phyloP scores from a whole-genome alignment of 2,113 vertebrate species.

The Fregetta grallaria region DNA sequence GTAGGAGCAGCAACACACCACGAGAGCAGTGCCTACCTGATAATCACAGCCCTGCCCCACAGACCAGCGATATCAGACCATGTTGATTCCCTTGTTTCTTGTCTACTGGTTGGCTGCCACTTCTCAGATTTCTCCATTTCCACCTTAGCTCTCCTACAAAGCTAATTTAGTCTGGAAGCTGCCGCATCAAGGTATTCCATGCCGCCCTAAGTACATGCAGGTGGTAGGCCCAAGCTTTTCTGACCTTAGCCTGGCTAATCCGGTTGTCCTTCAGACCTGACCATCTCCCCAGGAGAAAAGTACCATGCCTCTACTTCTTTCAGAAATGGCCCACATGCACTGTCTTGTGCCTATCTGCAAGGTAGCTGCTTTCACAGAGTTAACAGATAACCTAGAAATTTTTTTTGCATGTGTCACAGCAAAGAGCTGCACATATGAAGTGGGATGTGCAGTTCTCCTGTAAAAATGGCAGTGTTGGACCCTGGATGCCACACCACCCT shows the following conservation, averaged over 20 bases:
- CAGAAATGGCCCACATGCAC: not conserved
- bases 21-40: not conserved
- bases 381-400: not conserved
- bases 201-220: not conserved
- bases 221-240: not conserved
- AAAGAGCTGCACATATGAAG: not conserved
- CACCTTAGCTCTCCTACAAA: not conserved
- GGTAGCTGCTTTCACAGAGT: not conserved
- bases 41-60: accelerated
- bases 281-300: not conserved
- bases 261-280: not conserved
- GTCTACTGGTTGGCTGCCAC: not conserved
- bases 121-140: not conserved
- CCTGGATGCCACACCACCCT: not conserved
- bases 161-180: not conserved
- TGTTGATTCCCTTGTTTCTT: not conserved
- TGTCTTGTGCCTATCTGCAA: not conserved
- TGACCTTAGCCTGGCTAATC: not conserved
- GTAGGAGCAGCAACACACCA: not conserved
- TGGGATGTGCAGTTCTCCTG: not conserved
- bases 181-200: not conserved
- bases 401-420: not conserved
- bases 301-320: not conserved
- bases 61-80: not conserved
- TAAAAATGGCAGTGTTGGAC: not conserved